Evolutionary conservation across 2,888 invertebrate species (phyloP), one percentile per base, ranked within the genome.

Genomic region (Drosophila imparisetae): DNA sequence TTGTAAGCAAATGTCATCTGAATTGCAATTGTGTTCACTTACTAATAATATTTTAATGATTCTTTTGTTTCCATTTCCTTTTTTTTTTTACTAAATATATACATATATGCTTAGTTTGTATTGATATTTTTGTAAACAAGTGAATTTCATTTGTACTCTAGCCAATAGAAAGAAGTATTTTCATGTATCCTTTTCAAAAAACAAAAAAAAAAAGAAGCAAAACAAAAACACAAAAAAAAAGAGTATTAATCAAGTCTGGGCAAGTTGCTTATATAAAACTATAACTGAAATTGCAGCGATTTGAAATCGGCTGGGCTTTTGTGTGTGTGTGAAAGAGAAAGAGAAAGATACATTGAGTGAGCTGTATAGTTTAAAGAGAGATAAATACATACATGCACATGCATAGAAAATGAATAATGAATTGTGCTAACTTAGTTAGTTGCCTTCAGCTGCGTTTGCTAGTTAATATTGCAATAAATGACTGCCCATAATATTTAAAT

Each of bases 111-210:
- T 75, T 75, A 69, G 63, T 60, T 63, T 76, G 49, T 77, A 81
- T 77, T 58, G 38, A 75, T 67, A 86, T 81, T 83, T 86, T 81
- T 82, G 75, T 81, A 83, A 83, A 62, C 65, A 62, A 65, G 13
- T 45, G 65, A 68, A 66, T 74, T 83, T 81, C 36, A 64, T 60
- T 75, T 75, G 59, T 53, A 55, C 38, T 52, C 29, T 72, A 54
- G 66, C 57, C 38, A 36, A 52, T 11, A 54, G 21, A n/a, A 48
- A n/a, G 32, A 55, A 54, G 66, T 42, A 62, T 62, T 67, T 67
- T 34, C 36, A 40, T 38, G 11, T 72, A 49, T 73, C 42, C 36
- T 49, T 68, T 34, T 32, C 29, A 72, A 49, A 13, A 21, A 52
- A 27, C 18, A 32, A 48, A 21, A 27, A 30, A 32, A 42, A 27